Evolutionary conservation across 37 sponge, comb jelly and placozoan species (phyloP).

Genomic region (Tethya wilhelma): DNA sequence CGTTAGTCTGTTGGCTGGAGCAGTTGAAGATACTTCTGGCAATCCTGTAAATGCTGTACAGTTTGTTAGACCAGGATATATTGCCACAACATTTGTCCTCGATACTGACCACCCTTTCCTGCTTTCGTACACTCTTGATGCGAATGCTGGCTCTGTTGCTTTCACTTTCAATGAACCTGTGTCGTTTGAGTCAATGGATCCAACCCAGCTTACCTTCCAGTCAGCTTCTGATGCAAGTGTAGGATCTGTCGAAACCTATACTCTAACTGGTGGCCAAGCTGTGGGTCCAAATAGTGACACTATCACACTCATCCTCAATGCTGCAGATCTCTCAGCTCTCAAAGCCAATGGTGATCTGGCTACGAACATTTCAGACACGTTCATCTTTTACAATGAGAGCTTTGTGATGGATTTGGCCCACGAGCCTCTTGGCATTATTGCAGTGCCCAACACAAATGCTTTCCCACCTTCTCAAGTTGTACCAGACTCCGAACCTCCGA

Average conservation of each 20-base stretch:
- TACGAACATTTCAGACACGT: conserved; percentile 50
- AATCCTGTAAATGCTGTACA: conserved; percentile 38
- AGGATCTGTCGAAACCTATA: conserved; percentile 13
- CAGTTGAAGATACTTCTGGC: conserved; percentile 51
- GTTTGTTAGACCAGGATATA: conserved; percentile 43
- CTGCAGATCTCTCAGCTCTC: conserved; percentile 58
- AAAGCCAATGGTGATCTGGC: conserved; percentile 75
- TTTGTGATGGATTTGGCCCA: conserved; percentile 73
- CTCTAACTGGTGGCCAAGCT: conserved; percentile 65
- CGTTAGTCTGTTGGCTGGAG: conserved; percentile 36
- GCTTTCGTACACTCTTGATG: conserved; percentile 67
- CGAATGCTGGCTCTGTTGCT: conserved; percentile 65
- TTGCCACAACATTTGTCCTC: conserved; percentile 53
- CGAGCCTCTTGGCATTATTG: conserved; percentile 29
- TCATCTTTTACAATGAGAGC: conserved; percentile 51
- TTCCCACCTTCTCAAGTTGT: conserved; percentile 35
- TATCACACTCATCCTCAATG: conserved; percentile 48
- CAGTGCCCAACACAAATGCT: conserved; percentile 31
- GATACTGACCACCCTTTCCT: conserved; percentile 66
- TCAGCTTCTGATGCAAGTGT: conserved; percentile 9
- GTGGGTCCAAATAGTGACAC: conserved; percentile 14
- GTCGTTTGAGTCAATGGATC: conserved; percentile 17
- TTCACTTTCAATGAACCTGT: conserved; percentile 90
- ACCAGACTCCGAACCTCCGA: conserved; percentile 66
- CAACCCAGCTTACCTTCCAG: conserved; percentile 62